phyloP scores from a whole-genome alignment of 2,888 invertebrate genomes.

The Acrocera orbiculus region DNA sequence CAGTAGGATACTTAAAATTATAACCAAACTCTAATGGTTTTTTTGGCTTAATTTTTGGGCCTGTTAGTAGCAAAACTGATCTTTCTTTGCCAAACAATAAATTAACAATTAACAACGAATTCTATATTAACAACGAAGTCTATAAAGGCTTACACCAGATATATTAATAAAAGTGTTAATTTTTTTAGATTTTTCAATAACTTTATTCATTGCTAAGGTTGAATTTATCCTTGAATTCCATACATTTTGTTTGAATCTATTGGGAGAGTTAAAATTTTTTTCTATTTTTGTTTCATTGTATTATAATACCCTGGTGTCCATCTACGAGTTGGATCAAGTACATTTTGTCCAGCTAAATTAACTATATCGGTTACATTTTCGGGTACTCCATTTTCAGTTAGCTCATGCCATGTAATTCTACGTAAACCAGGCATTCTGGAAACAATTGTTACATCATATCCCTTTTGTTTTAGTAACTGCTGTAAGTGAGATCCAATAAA shows the following conservation, averaged over 20 bases:
- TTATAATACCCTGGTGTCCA: slow-evolving; percentile 69
- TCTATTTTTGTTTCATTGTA: no score
- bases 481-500: slow-evolving; percentile 64
- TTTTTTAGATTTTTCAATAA: slow-evolving; percentile 43
- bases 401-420: slow-evolving; percentile 65
- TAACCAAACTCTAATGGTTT: slow-evolving; percentile 61
- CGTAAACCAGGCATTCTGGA: slow-evolving; percentile 64
- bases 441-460: slow-evolving; percentile 43
- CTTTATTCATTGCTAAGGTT: slow-evolving; percentile 51
- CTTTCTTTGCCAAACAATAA: slow-evolving; percentile 59
- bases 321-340: slow-evolving; percentile 55
- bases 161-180: slow-evolving; percentile 64
- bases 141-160: slow-evolving; percentile 82
- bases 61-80: slow-evolving; percentile 68
- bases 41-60: slow-evolving; percentile 71
- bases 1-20: slow-evolving; percentile 54
- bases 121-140: slow-evolving; percentile 60
- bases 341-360: slow-evolving; percentile 81
- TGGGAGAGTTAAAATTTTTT: no score
- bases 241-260: slow-evolving; percentile 70
- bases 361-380: slow-evolving; percentile 56
- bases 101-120: slow-evolving; percentile 58
- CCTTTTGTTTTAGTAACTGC: slow-evolving; percentile 41
- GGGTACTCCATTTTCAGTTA: slow-evolving; percentile 58
- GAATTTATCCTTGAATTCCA: slow-evolving; percentile 73